phyloP scores from a whole-genome alignment of 2,888 invertebrate genomes.

The Phengaris arion region DNA sequence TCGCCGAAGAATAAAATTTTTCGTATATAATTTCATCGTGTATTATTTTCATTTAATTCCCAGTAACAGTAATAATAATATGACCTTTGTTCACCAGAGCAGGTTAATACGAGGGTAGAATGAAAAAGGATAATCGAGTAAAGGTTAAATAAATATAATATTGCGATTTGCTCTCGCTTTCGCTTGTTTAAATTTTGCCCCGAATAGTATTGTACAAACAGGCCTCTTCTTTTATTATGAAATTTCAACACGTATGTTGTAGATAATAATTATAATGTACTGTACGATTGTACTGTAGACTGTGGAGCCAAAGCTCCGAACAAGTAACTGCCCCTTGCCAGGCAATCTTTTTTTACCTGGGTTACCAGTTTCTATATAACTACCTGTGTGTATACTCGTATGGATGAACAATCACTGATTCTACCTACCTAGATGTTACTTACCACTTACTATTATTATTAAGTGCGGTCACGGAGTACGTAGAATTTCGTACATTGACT shows the following conservation, averaged over 20 bases:
- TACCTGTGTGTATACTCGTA: neutral
- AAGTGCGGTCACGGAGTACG: too few species aligned
- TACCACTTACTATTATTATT: neutral
- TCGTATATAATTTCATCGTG: neutral
- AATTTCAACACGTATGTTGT: neutral
- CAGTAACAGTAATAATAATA: constrained; percentile 3
- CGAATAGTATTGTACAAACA: neutral
- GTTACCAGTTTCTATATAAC: neutral
- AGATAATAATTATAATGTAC: neutral
- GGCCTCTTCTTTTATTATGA: neutral
- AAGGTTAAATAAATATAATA: constrained; percentile 17
- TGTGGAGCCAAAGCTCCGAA: neutral
- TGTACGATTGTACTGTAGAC: neutral
- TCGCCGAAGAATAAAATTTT: neutral
- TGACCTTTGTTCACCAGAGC: constrained; percentile 20
- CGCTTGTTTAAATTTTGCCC: constrained; percentile 7
- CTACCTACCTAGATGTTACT: neutral
- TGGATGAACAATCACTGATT: neutral
- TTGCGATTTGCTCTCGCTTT: neutral
- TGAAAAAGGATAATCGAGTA: constrained; percentile 25
- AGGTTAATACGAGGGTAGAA: constrained; percentile 15
- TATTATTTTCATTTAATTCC: constrained; percentile 19
- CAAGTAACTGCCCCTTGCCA: neutral
- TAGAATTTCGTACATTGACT: neutral
- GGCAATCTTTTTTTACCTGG: neutral